These are phyloP conservation scores for Trachelus stipa DNA, from an alignment of 2,888 invertebrate species.

Conservation along the genomic window DNA sequence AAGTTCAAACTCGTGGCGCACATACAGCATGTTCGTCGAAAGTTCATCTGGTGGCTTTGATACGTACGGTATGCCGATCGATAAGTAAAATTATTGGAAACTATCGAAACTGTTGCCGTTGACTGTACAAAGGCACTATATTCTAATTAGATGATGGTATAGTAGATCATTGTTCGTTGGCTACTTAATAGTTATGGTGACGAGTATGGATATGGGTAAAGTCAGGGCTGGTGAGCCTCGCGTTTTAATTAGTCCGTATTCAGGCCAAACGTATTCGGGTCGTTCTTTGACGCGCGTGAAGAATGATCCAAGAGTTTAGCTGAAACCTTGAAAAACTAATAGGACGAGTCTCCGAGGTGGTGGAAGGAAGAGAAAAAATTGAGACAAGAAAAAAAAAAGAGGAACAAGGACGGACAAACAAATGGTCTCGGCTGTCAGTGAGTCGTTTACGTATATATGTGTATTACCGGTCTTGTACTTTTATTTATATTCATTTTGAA, in stretches of 20 bases:
- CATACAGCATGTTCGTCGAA: neutral
- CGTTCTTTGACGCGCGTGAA: neutral
- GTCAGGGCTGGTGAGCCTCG: neutral
- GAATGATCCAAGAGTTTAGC: neutral
- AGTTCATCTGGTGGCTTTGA: neutral
- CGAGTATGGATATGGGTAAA: neutral
- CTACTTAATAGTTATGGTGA: neutral
- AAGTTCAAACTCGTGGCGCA: neutral
- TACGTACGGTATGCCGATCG: neutral
- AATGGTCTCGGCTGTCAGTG: neutral
- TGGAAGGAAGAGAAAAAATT: neutral
- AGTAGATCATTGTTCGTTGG: neutral
- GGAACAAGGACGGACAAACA: neutral
- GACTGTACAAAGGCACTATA: neutral
- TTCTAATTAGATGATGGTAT: neutral
- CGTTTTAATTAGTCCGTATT: neutral
- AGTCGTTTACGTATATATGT: neutral
- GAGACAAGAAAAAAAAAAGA: neutral
- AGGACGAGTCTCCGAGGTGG: neutral
- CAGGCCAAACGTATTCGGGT: neutral
- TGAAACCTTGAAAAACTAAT: neutral
- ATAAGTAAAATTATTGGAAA: neutral
- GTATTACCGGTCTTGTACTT: neutral
- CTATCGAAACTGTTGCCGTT: neutral
- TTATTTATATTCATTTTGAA: neutral